phyloP scores from a whole-genome alignment of 2,888 invertebrate species.

The Eubasilissa splendida region DNA sequence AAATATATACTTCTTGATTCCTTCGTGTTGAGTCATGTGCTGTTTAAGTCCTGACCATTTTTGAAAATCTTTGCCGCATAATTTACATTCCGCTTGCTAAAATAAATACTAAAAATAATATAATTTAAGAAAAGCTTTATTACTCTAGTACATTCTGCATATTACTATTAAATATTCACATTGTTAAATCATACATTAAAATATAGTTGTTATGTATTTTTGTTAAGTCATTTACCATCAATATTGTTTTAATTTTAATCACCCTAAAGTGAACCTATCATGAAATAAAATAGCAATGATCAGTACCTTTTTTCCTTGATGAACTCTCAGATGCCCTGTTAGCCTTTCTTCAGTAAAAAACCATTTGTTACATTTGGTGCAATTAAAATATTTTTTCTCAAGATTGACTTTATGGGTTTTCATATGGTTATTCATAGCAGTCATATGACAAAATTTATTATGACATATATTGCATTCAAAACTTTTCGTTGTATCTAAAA shows the following conservation, averaged over 20 bases:
- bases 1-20: conserved; percentile 43
- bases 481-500: conserved; percentile 37
- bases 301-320: conserved; percentile 51
- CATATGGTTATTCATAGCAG: conserved; percentile 48
- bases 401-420: conserved; percentile 46
- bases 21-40: conserved; percentile 53
- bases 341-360: conserved; percentile 51
- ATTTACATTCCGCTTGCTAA: conserved; percentile 50
- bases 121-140: no score
- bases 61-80: conserved; percentile 50
- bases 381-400: conserved; percentile 48
- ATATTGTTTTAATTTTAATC: no score
- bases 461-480: conserved; percentile 43
- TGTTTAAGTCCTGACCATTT: conserved; percentile 54
- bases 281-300: no score
- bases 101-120: not conserved
- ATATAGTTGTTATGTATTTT: no score
- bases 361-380: conserved; percentile 49
- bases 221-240: no score
- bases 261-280: no score
- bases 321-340: conserved; percentile 46
- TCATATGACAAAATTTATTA: conserved; percentile 36
- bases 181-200: no score
- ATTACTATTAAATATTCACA: no score
- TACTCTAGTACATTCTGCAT: no score